Conservation (phyloP, 2,113 vertebrate genomes). For the Otis tarda region DNA sequence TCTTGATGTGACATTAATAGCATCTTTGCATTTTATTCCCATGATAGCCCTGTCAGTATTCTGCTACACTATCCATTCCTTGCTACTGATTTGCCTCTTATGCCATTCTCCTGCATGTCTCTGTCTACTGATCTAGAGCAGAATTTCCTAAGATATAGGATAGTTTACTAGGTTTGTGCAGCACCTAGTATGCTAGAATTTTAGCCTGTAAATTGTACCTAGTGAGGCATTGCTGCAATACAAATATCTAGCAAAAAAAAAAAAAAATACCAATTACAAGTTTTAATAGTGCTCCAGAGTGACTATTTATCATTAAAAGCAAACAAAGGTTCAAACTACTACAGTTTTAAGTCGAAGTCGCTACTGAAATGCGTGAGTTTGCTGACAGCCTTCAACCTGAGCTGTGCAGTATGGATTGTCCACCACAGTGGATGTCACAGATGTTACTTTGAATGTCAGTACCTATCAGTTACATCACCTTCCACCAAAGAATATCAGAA, state of each 20-base stretch:
- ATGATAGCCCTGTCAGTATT: conserved; percentile 2
- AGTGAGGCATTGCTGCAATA: background rate
- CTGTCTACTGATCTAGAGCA: background rate
- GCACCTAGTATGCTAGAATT: background rate
- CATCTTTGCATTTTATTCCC: conserved; percentile 26
- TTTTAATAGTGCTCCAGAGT: background rate
- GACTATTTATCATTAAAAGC: background rate
- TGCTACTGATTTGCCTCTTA: background rate
- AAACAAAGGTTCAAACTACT: background rate
- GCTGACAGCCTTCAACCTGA: background rate
- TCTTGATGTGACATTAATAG: conserved; percentile 16
- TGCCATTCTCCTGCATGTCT: background rate
- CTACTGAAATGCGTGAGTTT: background rate
- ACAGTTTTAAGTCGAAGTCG: background rate
- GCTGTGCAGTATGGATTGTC: background rate
- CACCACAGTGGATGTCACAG: background rate
- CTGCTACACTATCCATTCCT: background rate
- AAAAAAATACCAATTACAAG: background rate
- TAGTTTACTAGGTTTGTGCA: background rate
- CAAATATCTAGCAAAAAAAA: background rate
- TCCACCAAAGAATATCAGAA: background rate
- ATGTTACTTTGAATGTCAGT: background rate
- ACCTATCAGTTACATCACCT: background rate
- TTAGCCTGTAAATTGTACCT: background rate
- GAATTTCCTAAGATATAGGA: background rate